Base-by-base conservation (phyloP, 2,888 invertebrate species). In the Camponotus fellah region DNA sequence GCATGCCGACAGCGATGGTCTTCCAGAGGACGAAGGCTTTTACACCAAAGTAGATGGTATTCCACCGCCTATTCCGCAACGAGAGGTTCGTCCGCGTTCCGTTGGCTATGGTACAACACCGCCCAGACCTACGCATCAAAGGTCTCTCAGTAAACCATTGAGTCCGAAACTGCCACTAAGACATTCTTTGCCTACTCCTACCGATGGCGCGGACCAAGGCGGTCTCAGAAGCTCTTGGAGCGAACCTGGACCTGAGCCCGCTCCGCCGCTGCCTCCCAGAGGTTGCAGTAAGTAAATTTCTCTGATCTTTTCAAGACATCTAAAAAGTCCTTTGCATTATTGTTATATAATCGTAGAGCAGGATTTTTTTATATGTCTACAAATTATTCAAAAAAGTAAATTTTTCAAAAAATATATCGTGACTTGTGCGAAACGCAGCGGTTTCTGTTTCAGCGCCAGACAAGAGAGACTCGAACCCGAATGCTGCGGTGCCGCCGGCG, bases 241-340 rank as follows among this genome's bases (percentile, higher is more conserved):
- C 92, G 94, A 97, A 95, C 85, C 95, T 34, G 95, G 96, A 0
- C 91, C 95, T 87, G 98, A 98, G 0, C 98, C 98, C 26, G 94
- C 94, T 0, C 94, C 94, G 2, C 98, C 98, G 0, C 93, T 98
- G 81, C 98, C 98, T 4, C 98, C 98, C 0, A 95, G 98, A 85
- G 97, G 97, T 9, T 97, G 97, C 88, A 97, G 97, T 97, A 94
- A 93, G 95, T 92, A 32, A 60, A 69, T 49, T 53, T 40, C 62
- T 21, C 14, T 4, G 0, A 46, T 46, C 17, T 5, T 53, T 53
- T 53, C n/a, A n/a, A 53, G 17, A 3, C 49, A 49, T 17, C 6
- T 49, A 1, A 17, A 49, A 49, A 49, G 17, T 0, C 6, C 49
- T 17, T 6, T 17, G 46, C 6, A 17, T 6, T 17, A 6, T 49